A percentile compares a stretch with the other conserved stretches of the same genome.
Evolutionary conservation across 2,888 invertebrate species (phyloP).

Genomic region (Plagiodera versicolora): DNA sequence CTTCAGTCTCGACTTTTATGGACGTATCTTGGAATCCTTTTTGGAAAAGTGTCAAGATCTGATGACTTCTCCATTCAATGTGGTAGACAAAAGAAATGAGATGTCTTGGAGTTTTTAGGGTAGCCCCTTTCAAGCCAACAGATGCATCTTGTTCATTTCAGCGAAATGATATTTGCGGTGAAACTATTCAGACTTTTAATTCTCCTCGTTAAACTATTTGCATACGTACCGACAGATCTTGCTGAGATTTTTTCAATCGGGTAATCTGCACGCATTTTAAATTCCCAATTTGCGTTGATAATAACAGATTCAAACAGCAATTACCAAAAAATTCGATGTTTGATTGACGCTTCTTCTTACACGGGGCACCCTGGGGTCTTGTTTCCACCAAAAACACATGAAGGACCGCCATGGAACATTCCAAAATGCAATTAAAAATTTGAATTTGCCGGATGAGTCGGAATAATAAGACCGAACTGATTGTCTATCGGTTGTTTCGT

Average conservation of each 20-base stretch:
- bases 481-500: not conserved
- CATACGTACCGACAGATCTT: not conserved
- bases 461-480: not conserved
- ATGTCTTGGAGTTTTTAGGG: no score
- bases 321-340: slow-evolving; percentile 28
- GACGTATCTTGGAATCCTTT: no score
- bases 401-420: slow-evolving; percentile 19
- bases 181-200: no score
- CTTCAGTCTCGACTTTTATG: no score
- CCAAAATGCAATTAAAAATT: slow-evolving; percentile 18
- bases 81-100: no score
- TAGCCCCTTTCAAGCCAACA: no score
- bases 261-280: no score
- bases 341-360: slow-evolving; percentile 18
- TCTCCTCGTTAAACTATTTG: no score
- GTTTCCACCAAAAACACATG: not conserved
- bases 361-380: not conserved
- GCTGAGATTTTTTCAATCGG: not conserved
- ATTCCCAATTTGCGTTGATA: slow-evolving; percentile 22
- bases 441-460: not conserved
- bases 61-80: no score
- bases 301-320: slow-evolving; percentile 24
- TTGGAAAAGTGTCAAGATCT: no score
- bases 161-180: no score
- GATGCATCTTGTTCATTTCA: no score